phyloP scores from a whole-genome alignment of 1,140 invertebrate species.

The Hypsibius dujardini region DNA sequence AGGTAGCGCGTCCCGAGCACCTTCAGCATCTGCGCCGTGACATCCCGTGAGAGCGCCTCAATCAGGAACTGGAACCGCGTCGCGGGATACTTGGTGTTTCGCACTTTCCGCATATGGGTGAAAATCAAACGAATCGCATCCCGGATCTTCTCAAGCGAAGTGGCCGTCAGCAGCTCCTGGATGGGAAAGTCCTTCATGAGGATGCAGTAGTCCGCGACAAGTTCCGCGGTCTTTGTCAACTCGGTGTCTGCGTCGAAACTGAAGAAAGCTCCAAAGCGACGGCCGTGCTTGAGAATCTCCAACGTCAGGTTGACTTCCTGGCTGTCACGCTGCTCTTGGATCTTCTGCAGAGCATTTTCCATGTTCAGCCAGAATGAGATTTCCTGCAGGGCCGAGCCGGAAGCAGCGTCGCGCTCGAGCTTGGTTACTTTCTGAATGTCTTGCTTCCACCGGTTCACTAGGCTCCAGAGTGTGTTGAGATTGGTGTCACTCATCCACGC shows the following conservation, averaged over 20 bases:
- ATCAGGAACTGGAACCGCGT: constrained; percentile 75
- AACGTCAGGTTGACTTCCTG: constrained; percentile 77
- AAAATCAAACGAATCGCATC: constrained; percentile 80
- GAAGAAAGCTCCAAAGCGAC: constrained; percentile 93
- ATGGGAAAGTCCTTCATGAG: constrained; percentile 99
- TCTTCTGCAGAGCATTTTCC: constrained; percentile 80
- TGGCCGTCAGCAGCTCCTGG: constrained; percentile 87
- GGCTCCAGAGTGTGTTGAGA: constrained; percentile 85
- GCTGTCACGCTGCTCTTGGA: constrained; percentile 90
- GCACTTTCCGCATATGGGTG: constrained; percentile 78
- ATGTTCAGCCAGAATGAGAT: constrained; percentile 99
- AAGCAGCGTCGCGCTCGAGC: constrained; percentile 87
- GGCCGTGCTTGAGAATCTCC: constrained; percentile 92
- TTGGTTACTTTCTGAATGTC: constrained; percentile 99
- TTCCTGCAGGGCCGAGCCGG: constrained; percentile 86
- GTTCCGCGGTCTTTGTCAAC: constrained; percentile 85
- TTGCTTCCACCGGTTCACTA: constrained; percentile 95
- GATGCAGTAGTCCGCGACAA: constrained; percentile 93
- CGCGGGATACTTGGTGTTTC: constrained; percentile 93
- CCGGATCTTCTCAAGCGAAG: constrained; percentile 79
- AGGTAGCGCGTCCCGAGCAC: constrained; percentile 77
- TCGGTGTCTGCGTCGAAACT: constrained; percentile 97
- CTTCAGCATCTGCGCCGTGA: constrained; percentile 80
- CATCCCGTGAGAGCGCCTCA: constrained; percentile 89
- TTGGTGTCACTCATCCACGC: constrained; percentile 5